These are phyloP conservation scores for Bolinopsis microptera DNA, from an alignment of 37 sponge, comb jelly and placozoan genomes.

Conservation along the genomic window DNA sequence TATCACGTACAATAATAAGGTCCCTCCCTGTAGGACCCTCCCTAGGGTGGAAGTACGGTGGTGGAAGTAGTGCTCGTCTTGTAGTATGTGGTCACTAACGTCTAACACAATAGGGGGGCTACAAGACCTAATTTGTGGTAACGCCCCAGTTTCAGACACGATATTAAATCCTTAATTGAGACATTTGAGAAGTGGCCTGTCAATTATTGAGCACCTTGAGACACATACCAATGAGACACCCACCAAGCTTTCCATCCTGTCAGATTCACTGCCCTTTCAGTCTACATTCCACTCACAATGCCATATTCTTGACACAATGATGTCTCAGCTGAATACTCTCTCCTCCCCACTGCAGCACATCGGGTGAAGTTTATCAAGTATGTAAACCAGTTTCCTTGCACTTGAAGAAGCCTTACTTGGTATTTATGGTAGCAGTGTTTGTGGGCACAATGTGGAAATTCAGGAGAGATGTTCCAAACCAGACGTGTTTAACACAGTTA, in stretches of 20 bases:
- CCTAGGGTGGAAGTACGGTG: not conserved
- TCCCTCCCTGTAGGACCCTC: not conserved
- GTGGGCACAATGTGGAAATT: not conserved
- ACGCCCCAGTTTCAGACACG: no score
- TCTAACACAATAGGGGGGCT: no score
- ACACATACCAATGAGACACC: not conserved
- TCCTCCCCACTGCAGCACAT: not conserved
- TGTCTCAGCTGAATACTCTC: not conserved
- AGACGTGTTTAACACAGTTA: not conserved
- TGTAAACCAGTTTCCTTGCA: not conserved
- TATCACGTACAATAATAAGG: no score
- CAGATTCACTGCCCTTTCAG: not conserved
- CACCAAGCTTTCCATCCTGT: not conserved
- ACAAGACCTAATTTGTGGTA: no score
- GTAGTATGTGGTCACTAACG: not conserved
- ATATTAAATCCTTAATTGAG: no score
- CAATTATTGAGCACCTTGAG: no score
- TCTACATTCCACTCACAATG: no score
- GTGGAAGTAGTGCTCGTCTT: not conserved
- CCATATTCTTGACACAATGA: no score
- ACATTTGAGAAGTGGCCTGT: no score
- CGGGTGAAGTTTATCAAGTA: not conserved
- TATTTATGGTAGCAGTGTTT: not conserved
- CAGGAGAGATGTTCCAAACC: not conserved
- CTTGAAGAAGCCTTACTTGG: not conserved